These are phyloP conservation scores for Sycophila texana DNA, from an alignment of 2,888 invertebrate genomes.

Conservation along the genomic window DNA sequence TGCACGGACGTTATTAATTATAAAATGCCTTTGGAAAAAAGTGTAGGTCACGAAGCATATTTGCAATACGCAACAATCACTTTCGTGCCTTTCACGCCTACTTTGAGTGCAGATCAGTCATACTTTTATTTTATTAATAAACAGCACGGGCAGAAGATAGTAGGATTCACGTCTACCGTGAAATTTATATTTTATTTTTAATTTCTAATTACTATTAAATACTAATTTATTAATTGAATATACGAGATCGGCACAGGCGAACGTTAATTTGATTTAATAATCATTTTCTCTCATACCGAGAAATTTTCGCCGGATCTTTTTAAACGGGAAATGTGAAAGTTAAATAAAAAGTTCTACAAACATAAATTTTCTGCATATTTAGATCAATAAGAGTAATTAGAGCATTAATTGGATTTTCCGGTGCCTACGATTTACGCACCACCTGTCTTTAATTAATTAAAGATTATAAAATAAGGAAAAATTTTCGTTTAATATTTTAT, in stretches of 20 bases:
- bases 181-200: background rate
- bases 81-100: slow-evolving; percentile 55
- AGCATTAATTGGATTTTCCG: background rate
- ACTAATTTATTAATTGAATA: slow-evolving; percentile 29
- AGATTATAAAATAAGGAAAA: background rate
- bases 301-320: slow-evolving; percentile 26
- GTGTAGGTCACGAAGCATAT: slow-evolving; percentile 61
- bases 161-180: slow-evolving; percentile 5
- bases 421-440: too few relatives aligned
- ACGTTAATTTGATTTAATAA: slow-evolving; percentile 33
- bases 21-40: slow-evolving; percentile 28
- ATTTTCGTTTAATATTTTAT: too few relatives aligned
- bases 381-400: background rate
- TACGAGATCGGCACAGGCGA: background rate
- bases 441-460: background rate
- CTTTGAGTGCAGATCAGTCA: slow-evolving; percentile 54
- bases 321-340: slow-evolving; percentile 46
- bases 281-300: slow-evolving; percentile 40
- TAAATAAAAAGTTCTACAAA: slow-evolving; percentile 22
- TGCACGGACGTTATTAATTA: slow-evolving; percentile 1
- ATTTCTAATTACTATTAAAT: background rate
- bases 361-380: background rate
- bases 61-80: slow-evolving; percentile 46
- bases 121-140: slow-evolving; percentile 52
- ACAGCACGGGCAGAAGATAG: background rate